Base-by-base conservation (phyloP, 2,888 invertebrate species). In the Aphodius granarius region DNA sequence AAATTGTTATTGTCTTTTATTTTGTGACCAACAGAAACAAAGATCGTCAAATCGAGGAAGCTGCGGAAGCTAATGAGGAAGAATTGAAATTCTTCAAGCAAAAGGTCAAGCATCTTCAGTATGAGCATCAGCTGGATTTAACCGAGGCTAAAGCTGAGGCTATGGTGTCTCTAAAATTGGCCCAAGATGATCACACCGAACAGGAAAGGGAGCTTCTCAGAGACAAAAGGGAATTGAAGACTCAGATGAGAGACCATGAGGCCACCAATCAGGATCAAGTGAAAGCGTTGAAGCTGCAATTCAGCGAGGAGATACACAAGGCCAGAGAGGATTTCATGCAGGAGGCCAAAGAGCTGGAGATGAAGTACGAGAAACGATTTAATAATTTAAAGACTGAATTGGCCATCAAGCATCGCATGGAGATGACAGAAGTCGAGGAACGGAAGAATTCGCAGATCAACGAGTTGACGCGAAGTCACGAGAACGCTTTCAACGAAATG, bases 21-120 rank as follows among this genome's bases (percentile, higher is more conserved):
- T 6, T 66, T n/a, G n/a, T n/a, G n/a, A n/a, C n/a, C 71, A 78
- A 16, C 68, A 85, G 94, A 82, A 92, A 94, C 82, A 94, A 94
- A 86, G 94, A 97, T 84, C 90, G 95, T 80, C 96, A 96, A 80
- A 94, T 97, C 80, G 97, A 97, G 87, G 94, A 97, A 86, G 90
- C 94, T 0, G 92, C 94, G 80, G 96, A 97, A 85, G 91, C 94
- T 82, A 96, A 97, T 84, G 96, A 97, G 84, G 92, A 93, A 23
- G 94, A 97, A 83, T 89, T 97, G 23, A 95, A 95, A 88, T 92
- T 95, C 74, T 95, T 95, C 83, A 95, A 95, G 83, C 97, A 97
- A 84, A 97, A 96, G 89, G 95, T 97, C 76, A 97, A 97, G 84
- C 96, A 97, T 88, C 88, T 97, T 66, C 93, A 96, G 86, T 97